These are phyloP conservation scores for Condylura cristata DNA, from an alignment of 2,113 vertebrate species.

Conservation along the genomic window DNA sequence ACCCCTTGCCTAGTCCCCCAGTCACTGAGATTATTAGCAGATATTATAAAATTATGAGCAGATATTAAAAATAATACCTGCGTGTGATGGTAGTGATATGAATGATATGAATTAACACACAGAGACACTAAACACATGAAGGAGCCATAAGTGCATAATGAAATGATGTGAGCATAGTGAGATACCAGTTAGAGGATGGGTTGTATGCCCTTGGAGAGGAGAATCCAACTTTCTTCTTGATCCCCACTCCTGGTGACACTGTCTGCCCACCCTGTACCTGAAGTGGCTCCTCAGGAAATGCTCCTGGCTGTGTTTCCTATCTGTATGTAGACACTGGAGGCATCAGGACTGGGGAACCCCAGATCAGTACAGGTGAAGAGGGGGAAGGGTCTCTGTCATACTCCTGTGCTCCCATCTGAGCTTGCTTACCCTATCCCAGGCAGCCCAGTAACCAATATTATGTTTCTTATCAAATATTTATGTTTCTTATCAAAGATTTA, in stretches of 20 bases:
- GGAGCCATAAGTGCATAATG: no score
- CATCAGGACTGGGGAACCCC: no score
- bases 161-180: accelerated
- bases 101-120: no score
- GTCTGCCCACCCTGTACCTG: background rate
- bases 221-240: background rate
- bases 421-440: background rate
- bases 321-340: background rate
- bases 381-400: no score
- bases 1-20: no score
- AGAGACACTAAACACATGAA: no score
- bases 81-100: accelerated
- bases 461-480: no score
- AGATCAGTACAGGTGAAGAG: background rate
- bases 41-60: background rate
- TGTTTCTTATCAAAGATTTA: no score
- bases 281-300: background rate
- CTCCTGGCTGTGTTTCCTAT: background rate
- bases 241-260: accelerated
- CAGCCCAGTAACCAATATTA: background rate
- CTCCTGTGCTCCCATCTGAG: background rate
- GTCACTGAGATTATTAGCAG: no score
- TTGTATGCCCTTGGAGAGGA: background rate
- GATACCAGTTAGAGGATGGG: background rate
- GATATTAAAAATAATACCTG: background rate